Evolutionary conservation across 2,888 invertebrate species (phyloP), one percentile per base, ranked within the genome.

Genomic region (Melanchra persicariae): DNA sequence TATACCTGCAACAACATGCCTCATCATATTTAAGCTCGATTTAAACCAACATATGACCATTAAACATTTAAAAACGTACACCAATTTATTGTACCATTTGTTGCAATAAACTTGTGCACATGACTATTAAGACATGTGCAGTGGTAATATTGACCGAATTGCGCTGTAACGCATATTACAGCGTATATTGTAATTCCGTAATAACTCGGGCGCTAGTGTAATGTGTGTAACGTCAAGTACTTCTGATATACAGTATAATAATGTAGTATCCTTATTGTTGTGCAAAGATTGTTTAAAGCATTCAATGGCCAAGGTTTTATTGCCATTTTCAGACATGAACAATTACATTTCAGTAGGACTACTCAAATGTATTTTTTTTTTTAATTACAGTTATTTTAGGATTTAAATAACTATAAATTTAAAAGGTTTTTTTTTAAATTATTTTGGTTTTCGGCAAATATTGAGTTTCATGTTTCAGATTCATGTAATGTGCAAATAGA

Each of bases 201-300:
- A 45, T 54, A 17, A n/a, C 12, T 19, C 8, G n/a, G 24, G 43
- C 8, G 8, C 24, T 2, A 37, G 24, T 24, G n/a, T 54, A 45
- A 68, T 45, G 34, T n/a, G n/a, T n/a, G n/a, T 45, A 24, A 47
- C 37, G 69, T 37, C 7, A 69, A 68, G 17, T 45, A 8, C 67
- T 43, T n/a, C 2, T 40, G 17, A n/a, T 57, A n/a, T 34, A 67
- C 10, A 43, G 7, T n/a, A n/a, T n/a, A n/a, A n/a, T n/a, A n/a
- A n/a, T n/a, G n/a, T n/a, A n/a, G n/a, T n/a, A n/a, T n/a, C n/a
- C n/a, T n/a, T n/a, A n/a, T n/a, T n/a, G n/a, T n/a, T n/a, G n/a
- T n/a, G n/a, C n/a, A n/a, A n/a, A n/a, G n/a, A n/a, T n/a, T n/a
- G n/a, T n/a, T n/a, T n/a, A n/a, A n/a, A n/a, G n/a, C n/a, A n/a